Evolutionary conservation across 1,140 invertebrate genomes (phyloP).

Genomic region (Schlechtendalia chinensis): DNA sequence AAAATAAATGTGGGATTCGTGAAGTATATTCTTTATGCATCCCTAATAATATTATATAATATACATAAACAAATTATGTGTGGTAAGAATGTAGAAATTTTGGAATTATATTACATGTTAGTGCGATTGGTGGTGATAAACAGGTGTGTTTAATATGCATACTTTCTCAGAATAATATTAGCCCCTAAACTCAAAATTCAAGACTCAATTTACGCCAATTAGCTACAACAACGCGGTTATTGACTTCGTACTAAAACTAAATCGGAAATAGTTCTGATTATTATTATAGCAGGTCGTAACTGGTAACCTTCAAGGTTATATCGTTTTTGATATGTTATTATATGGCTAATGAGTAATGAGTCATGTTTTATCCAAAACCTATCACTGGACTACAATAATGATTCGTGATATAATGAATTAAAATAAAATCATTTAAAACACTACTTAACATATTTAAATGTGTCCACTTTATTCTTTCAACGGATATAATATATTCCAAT

Average conservation of each 20-base stretch:
- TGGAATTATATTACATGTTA: no score
- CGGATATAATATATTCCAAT: background rate
- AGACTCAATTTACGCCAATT: no score
- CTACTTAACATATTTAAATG: background rate
- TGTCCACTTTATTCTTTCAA: background rate
- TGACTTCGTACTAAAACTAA: constrained; percentile 4
- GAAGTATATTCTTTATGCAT: no score
- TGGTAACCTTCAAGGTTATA: constrained; percentile 10
- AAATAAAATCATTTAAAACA: constrained; percentile 7
- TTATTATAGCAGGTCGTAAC: constrained; percentile 12
- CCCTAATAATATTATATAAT: no score
- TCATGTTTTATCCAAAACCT: constrained; percentile 4
- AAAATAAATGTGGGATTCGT: no score
- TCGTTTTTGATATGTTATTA: background rate
- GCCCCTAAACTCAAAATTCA: no score
- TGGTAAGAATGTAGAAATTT: no score
- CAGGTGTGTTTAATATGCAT: background rate
- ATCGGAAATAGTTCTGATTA: constrained; percentile 19
- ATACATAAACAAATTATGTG: no score
- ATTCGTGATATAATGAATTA: constrained; percentile 20
- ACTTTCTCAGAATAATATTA: background rate
- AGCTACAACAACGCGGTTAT: constrained; percentile 4
- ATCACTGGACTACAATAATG: background rate
- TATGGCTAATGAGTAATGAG: constrained; percentile 14
- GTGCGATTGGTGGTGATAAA: no score